Evolutionary conservation across 2,113 vertebrate genomes (phyloP).

Genomic region (Artemisiospiza belli): DNA sequence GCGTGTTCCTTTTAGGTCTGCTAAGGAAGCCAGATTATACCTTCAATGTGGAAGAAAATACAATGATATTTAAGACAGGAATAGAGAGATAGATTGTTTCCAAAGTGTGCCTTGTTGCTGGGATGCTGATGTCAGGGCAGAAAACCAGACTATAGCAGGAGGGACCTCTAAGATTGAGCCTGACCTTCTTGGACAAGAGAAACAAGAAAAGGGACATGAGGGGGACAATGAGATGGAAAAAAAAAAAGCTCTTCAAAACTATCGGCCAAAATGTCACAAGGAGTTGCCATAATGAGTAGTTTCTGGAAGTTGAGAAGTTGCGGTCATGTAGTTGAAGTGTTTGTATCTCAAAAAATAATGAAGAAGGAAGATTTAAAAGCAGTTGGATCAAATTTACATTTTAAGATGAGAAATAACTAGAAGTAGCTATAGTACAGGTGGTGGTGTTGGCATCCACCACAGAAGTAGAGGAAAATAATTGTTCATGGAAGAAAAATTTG

Average conservation of each 20-base stretch:
- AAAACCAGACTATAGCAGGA: neutral
- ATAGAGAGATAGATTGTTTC: neutral
- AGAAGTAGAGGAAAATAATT: slow-evolving; percentile 8
- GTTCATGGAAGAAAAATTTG: slow-evolving; percentile 42
- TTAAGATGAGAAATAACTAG: neutral
- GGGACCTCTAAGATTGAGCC: neutral
- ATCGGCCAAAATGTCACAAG: neutral
- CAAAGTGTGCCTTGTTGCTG: neutral
- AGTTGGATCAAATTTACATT: neutral
- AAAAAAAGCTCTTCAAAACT: neutral
- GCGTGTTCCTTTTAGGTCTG: neutral
- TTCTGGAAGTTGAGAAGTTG: neutral
- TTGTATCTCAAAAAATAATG: neutral
- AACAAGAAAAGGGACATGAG: neutral
- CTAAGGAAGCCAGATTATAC: neutral
- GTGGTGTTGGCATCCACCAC: neutral
- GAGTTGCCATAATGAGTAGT: neutral
- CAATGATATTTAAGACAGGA: neutral
- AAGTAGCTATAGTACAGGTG: neutral
- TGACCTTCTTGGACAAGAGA: neutral
- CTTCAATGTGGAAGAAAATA: neutral
- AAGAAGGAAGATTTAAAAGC: neutral
- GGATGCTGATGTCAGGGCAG: neutral
- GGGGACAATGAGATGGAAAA: neutral
- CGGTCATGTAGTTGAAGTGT: neutral